These are phyloP conservation scores for Scomber colias DNA, from an alignment of 2,113 vertebrate species.

Conservation along the genomic window DNA sequence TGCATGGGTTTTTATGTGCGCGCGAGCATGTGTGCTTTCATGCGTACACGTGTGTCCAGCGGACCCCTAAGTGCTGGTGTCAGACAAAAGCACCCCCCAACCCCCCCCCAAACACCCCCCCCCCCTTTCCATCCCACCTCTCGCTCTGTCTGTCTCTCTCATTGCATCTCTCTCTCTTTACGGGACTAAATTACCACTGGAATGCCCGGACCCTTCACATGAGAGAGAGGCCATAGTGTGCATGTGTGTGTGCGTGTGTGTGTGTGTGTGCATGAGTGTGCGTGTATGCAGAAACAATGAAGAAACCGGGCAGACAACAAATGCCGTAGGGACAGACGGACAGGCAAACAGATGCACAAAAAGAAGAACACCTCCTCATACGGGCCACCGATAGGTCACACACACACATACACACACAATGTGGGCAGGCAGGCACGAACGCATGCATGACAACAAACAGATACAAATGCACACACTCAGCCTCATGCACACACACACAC, in stretches of 20 bases:
- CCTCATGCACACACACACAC: constrained; percentile 21
- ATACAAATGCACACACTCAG: constrained; percentile 53
- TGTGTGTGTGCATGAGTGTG: constrained; percentile 24
- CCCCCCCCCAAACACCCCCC: constrained; percentile 56
- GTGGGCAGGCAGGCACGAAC: constrained; percentile 55
- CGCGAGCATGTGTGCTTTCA: constrained; percentile 57
- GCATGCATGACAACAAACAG: constrained; percentile 66
- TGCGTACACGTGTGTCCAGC: constrained; percentile 70
- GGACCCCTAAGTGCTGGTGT: constrained; percentile 81
- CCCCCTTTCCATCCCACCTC: constrained; percentile 74
- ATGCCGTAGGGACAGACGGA: constrained; percentile 57
- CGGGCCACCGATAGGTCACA: constrained; percentile 59
- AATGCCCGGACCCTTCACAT: constrained; percentile 91
- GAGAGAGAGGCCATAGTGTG: constrained; percentile 82
- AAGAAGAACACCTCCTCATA: constrained; percentile 61
- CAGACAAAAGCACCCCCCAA: constrained; percentile 84
- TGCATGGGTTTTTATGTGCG: constrained; percentile 7
- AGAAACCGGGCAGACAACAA: constrained; percentile 72
- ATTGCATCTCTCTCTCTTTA: constrained; percentile 79
- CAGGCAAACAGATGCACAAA: constrained; percentile 61
- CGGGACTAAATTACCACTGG: constrained; percentile 93
- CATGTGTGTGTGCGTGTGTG: constrained; percentile 26
- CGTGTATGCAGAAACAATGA: constrained; percentile 43
- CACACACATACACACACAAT: constrained; percentile 41
- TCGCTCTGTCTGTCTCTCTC: constrained; percentile 57